Evolutionary conservation across 2,797 vertebrate genomes (phyloP), one percentile per base, ranked within the genome.

Genomic region (Lithobates pipiens): DNA sequence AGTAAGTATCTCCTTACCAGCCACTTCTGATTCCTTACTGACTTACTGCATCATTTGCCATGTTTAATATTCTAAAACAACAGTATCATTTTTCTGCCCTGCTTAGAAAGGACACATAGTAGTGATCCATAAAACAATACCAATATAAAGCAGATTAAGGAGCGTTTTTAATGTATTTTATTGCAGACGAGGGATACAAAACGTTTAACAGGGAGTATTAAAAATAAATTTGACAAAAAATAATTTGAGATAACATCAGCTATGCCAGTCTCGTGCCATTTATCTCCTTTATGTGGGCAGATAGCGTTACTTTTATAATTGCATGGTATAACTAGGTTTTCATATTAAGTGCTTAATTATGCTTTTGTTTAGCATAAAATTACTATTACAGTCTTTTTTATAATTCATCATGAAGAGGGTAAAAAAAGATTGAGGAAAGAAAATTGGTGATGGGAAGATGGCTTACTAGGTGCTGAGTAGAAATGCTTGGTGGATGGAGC

Each of bases 291-390:
- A 83, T 83, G 86, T 84, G 86, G 86, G 86, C 86, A 87, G 86
- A 87, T 87, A 87, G 86, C 86, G 86, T 87, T 84, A 87, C 86
- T 84, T 83, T 87, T 84, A 83, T 87, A 87, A 87, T 87, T 87
- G 86, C 81, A 57, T 87, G 76, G 86, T 83, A 76, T 87, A 87
- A 87, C 86, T 87, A 84, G 86, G 77, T 87, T 87, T 87, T 87
- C 81, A 87, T 87, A 87, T 87, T 87, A 87, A 87, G 86, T 87
- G 86, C 81, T 87, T 87, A 87, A 87, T 87, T 87, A 87, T 87
- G 81, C 76, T 70, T 87, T 87, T 87, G 86, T 84, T 87, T 87
- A 83, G 86, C 86, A 87, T 87, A 87, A 87, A 87, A 83, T 87
- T 67, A 87, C 86, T 87, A 87, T 87, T 87, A 87, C 65, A 73